Evolutionary conservation across 2,888 invertebrate species (phyloP).

Genomic region (Caenorhabditis uteleia): DNA sequence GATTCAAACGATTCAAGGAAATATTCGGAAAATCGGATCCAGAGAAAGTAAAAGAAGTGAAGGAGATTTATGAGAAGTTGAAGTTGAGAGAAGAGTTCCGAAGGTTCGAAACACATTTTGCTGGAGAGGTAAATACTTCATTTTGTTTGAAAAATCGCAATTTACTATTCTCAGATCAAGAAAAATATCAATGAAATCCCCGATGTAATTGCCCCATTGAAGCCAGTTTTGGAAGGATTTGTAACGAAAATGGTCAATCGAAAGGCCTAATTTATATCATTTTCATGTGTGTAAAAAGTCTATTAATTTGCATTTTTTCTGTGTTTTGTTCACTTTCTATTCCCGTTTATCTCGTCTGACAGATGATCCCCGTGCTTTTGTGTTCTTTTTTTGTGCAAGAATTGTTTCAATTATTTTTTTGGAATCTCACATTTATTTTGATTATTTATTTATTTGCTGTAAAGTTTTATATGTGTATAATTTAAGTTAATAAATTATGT

Average conservation of each 20-base stretch:
- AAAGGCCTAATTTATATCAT: slow-evolving; percentile 20
- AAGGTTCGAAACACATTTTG: slow-evolving; percentile 38
- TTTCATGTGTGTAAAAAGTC: neutral
- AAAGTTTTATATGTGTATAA: too few relatives aligned
- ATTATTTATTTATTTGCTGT: too few relatives aligned
- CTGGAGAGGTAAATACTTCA: slow-evolving; percentile 3
- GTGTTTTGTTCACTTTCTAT: too few relatives aligned
- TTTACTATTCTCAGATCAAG: slow-evolving; percentile 11
- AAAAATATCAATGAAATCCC: slow-evolving; percentile 34
- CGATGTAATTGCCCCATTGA: slow-evolving; percentile 24
- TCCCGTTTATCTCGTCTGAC: too few relatives aligned
- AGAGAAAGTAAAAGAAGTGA: slow-evolving; percentile 35
- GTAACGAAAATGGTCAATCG: slow-evolving; percentile 31
- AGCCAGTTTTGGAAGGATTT: slow-evolving; percentile 24
- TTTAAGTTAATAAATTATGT: too few relatives aligned
- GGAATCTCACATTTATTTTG: too few relatives aligned
- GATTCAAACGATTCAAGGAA: slow-evolving; percentile 21
- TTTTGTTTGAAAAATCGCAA: slow-evolving; percentile 1
- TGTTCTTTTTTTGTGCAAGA: too few relatives aligned
- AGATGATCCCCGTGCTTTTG: too few relatives aligned
- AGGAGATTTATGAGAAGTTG: slow-evolving; percentile 36
- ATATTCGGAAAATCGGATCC: slow-evolving; percentile 45
- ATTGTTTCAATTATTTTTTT: too few relatives aligned
- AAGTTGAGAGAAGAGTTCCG: slow-evolving; percentile 42
- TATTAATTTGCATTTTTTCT: neutral